These are phyloP conservation scores for Lophius piscatorius DNA, from an alignment of 2,113 vertebrate genomes.

Conservation along the genomic window DNA sequence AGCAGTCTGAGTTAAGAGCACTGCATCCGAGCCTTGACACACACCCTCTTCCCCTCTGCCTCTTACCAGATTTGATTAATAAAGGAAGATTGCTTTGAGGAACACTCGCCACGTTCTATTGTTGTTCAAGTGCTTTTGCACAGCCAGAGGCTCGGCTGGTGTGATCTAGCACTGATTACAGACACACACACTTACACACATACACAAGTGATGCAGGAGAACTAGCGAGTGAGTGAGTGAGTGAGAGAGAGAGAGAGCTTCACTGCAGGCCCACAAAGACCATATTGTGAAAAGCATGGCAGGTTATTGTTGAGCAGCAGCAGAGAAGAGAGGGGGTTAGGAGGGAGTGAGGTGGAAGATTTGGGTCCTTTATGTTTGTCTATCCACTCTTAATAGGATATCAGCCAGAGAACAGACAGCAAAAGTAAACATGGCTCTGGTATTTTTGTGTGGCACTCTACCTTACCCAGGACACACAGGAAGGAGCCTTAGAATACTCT, in stretches of 20 bases:
- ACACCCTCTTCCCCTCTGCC: neutral
- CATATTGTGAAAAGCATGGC: constrained; percentile 57
- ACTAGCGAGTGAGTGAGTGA: too few relatives aligned
- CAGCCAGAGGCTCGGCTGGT: constrained; percentile 33
- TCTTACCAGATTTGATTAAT: constrained; percentile 33
- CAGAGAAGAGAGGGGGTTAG: neutral
- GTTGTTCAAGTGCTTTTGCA: constrained; percentile 35
- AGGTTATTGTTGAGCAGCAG: constrained; percentile 47
- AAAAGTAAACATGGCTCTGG: constrained; percentile 24
- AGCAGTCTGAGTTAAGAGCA: too few relatives aligned
- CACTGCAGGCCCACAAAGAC: constrained; percentile 57
- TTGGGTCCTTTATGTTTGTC: constrained; percentile 46
- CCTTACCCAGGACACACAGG: too few relatives aligned
- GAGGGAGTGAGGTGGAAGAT: constrained; percentile 21
- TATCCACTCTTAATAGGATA: constrained; percentile 43
- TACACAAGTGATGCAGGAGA: neutral
- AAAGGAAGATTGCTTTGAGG: constrained; percentile 32
- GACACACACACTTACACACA: constrained; percentile 3
- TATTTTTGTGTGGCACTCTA: constrained; percentile 23
- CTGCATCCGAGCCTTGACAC: too few relatives aligned
- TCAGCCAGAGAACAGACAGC: constrained; percentile 23
- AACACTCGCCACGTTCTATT: constrained; percentile 24
- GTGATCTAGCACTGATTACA: constrained; percentile 61
- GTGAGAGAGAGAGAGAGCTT: constrained; percentile 20
- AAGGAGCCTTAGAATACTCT: too few relatives aligned